Evolutionary conservation across 1,140 invertebrate species (phyloP).

Genomic region (Daktulosphaira vitifoliae): DNA sequence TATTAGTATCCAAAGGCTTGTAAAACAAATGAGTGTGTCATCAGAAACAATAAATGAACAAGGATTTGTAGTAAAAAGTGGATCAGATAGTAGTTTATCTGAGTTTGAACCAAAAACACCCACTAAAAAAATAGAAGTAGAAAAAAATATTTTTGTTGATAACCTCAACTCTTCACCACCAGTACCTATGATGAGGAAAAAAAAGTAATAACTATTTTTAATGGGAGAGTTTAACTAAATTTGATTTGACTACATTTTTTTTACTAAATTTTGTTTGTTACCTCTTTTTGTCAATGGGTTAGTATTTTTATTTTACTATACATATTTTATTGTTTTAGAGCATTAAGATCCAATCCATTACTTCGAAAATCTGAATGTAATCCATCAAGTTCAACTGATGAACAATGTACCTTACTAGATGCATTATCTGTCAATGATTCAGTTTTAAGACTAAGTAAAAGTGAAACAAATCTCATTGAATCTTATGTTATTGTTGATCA

Average conservation of each 20-base stretch:
- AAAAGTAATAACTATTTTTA: too few relatives aligned
- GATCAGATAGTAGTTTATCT: slow-evolving; percentile 75
- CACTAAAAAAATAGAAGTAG: not conserved
- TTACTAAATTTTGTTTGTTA: not conserved
- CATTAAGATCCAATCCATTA: slow-evolving; percentile 44
- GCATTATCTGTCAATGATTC: slow-evolving; percentile 42
- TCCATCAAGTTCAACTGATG: slow-evolving; percentile 42
- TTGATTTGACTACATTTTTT: not conserved
- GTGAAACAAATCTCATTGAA: slow-evolving; percentile 81
- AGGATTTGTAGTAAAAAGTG: slow-evolving; percentile 60
- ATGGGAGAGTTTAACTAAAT: too few relatives aligned
- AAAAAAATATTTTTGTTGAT: slow-evolving; percentile 20
- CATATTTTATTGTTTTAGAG: too few relatives aligned
- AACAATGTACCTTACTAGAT: slow-evolving; percentile 42
- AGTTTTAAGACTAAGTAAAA: slow-evolving; percentile 68
- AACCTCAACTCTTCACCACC: slow-evolving; percentile 25
- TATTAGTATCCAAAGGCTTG: slow-evolving; percentile 47
- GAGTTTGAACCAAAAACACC: slow-evolving; percentile 48
- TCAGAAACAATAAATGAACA: slow-evolving; percentile 46
- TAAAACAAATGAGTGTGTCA: slow-evolving; percentile 73
- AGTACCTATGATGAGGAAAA: slow-evolving; percentile 50
- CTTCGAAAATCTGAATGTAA: slow-evolving; percentile 41
- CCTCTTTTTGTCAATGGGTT: too few relatives aligned
- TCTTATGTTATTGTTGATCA: slow-evolving; percentile 76
- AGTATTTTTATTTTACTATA: too few relatives aligned